Conservation (phyloP, 2,797 vertebrate genomes). For the Anableps anableps region DNA sequence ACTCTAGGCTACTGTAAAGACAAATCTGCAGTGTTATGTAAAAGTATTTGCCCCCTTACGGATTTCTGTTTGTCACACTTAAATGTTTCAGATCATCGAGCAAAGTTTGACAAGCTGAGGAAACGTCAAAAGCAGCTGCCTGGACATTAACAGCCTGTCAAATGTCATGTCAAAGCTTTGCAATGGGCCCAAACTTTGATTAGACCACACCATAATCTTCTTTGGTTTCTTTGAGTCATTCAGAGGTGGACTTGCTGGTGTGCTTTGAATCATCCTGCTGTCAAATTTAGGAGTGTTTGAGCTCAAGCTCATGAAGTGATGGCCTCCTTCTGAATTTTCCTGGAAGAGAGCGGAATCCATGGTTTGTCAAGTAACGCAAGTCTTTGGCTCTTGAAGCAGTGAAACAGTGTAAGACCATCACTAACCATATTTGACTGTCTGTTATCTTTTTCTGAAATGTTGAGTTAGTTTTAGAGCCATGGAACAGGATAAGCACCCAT, state of each 20-base stretch:
- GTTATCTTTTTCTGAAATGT: too few species aligned
- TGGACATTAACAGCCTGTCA: neutral
- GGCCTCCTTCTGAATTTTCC: too few species aligned
- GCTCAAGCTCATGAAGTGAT: too few species aligned
- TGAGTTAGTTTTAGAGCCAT: too few species aligned
- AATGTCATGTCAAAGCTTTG: neutral
- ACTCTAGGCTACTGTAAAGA: conserved; percentile 19
- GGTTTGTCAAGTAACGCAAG: too few species aligned
- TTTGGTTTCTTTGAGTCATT: neutral
- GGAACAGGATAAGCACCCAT: too few species aligned
- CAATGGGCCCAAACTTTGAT: neutral
- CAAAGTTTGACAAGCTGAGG: neutral
- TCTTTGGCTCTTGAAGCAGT: too few species aligned
- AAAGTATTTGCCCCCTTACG: neutral
- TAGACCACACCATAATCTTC: neutral
- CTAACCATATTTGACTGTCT: too few species aligned
- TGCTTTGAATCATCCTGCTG: neutral
- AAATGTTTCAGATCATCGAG: neutral
- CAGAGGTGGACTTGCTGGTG: neutral
- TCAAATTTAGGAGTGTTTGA: too few species aligned
- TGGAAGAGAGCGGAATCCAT: too few species aligned
- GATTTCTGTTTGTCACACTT: neutral
- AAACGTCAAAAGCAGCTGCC: neutral
- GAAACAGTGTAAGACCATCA: too few species aligned
- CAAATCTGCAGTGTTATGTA: conserved; percentile 21